phyloP scores from a whole-genome alignment of 2,888 invertebrate species.

The Sinhomidia bicolor region DNA sequence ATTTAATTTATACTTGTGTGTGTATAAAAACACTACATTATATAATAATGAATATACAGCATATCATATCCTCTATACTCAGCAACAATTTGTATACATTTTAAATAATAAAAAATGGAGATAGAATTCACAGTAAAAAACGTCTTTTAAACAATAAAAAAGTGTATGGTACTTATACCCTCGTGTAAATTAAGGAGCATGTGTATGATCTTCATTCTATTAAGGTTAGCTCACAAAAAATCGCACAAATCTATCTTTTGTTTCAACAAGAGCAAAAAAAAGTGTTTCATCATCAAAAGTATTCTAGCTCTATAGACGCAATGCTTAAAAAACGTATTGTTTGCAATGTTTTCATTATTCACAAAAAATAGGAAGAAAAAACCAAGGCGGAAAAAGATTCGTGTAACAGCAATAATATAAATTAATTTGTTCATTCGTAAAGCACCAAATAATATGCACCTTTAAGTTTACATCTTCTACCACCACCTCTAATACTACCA shows the following conservation, averaged over 20 bases:
- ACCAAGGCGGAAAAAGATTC: slow-evolving; percentile 18
- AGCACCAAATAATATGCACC: neutral
- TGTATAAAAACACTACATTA: neutral
- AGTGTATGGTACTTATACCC: neutral
- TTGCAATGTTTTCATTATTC: slow-evolving; percentile 34
- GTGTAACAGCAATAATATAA: slow-evolving; percentile 44
- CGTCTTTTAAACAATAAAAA: neutral
- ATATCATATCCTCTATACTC: neutral
- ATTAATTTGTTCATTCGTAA: neutral
- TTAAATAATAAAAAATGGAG: neutral
- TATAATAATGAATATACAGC: neutral
- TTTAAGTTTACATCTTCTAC: neutral
- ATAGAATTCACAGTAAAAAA: neutral
- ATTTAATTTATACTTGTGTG: neutral
- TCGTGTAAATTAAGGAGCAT: slow-evolving; percentile 14
- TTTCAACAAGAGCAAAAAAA: too few species aligned
- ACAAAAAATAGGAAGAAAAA: neutral
- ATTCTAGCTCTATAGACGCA: too few species aligned
- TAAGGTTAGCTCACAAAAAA: slow-evolving; percentile 20
- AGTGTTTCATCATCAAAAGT: neutral
- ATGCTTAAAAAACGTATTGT: slow-evolving; percentile 56
- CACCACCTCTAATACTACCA: neutral
- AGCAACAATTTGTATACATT: neutral
- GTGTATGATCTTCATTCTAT: slow-evolving; percentile 54
- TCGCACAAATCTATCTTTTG: slow-evolving; percentile 44